Base-by-base conservation (phyloP, 2,797 vertebrate species). In the Mionectes olivaceus region DNA sequence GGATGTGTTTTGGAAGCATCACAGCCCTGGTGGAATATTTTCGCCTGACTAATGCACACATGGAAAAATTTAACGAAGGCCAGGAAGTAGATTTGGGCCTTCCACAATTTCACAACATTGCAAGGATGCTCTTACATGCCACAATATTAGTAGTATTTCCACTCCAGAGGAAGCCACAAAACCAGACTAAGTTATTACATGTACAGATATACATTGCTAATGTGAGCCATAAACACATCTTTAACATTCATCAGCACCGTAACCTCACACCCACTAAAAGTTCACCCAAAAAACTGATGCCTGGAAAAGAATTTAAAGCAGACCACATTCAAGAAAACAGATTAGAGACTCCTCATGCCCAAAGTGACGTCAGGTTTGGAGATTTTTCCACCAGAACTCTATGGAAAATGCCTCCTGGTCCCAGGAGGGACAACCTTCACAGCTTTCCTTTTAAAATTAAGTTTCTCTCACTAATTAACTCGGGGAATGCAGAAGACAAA, bases 211-310 rank as follows among this genome's bases (percentile, higher is more conserved):
- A 71, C 78, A 86, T 83, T 78, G 68, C 55, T 67, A 57, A 60
- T 12, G 47, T 25, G 77, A 91, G 80, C 52, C 80, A 79, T 90
- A 94, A 93, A 91, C 88, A 89, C 70, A 5, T 79, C 77, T 79
- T 86, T 76, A 87, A 67, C 43, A 46, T 22, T 59, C 75, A 87
- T 56, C 77, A 89, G 35, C 55, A 50, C 39, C 1, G 4, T 32
- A 69, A 88, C 56, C 70, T 83, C 90, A 76, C 61, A 68, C 65
- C 14, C 25, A 10, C 52, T 80, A 80, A 46, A 63, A 87, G 49
- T 55, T 85, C 83, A 87, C 55, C 61, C 80, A 59, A 84, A 76
- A 80, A 79, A 79, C 12, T 0, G 8, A 79, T 24, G 57, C 15
- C 64, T 83, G 52, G 19, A 17, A 59, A 76, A 78, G 44, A 41